Conservation (phyloP, 2,888 invertebrate species). For the Ochropleura leucogaster region DNA sequence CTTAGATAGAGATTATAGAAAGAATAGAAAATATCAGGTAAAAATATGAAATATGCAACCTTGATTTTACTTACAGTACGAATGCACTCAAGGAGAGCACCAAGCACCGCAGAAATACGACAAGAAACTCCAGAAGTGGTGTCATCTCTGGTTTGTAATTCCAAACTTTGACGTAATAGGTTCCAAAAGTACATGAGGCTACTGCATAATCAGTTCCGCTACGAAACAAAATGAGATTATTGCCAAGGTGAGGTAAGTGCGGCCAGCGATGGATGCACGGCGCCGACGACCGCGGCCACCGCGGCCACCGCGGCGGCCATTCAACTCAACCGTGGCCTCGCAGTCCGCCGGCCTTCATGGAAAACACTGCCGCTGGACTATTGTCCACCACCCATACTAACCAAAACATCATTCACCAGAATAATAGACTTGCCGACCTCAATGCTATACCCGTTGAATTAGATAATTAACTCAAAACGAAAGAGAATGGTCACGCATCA, state of each 20-base stretch:
- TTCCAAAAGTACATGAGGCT: constrained; percentile 67
- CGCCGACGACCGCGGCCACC: constrained; percentile 76
- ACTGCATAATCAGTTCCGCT: constrained; percentile 80
- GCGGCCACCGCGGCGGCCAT: constrained; percentile 80
- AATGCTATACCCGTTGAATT: constrained; percentile 34
- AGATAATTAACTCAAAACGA: constrained; percentile 46
- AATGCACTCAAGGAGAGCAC: background rate
- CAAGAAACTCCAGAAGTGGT: constrained; percentile 21
- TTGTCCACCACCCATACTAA: constrained; percentile 40
- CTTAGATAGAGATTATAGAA: background rate
- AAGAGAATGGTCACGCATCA: constrained; percentile 54
- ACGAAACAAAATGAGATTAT: constrained; percentile 84
- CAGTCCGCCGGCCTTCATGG: constrained; percentile 70
- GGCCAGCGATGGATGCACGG: constrained; percentile 80
- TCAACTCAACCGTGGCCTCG: constrained; percentile 85
- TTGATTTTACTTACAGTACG: background rate
- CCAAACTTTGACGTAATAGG: constrained; percentile 49
- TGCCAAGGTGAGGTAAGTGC: constrained; percentile 85
- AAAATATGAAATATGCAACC: background rate
- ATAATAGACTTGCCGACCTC: constrained; percentile 9
- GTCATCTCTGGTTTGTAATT: constrained; percentile 36
- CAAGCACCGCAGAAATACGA: constrained; percentile 11
- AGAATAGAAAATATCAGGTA: constrained; percentile 4
- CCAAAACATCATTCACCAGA: constrained; percentile 24
- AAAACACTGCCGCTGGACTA: constrained; percentile 55